Evolutionary conservation across 1,140 invertebrate genomes (phyloP), one percentile per base, ranked within the genome.

Genomic region (Procambarus virginalis): DNA sequence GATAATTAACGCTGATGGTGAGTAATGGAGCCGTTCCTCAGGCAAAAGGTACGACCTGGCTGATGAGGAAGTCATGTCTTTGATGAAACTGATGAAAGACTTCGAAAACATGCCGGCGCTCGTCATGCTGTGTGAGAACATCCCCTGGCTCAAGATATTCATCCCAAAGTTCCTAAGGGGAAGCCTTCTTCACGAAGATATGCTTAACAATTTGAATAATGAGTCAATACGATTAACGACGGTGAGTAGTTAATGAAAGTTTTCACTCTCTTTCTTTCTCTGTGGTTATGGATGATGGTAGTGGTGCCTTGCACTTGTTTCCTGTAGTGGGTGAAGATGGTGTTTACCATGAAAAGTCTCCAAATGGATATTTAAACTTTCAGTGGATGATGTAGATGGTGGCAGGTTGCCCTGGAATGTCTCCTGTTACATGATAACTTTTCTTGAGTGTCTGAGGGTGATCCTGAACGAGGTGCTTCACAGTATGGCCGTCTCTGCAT

Each of bases 151-250:
- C 0, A 34, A 9, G 17, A 83, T 60, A 17, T n/a, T 83, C 1
- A 20, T 83, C 45, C 81, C 81, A 17, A 14, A 17, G 20, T 83
- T 64, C 81, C 0, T 83, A 68, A 83, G 12, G 81, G 60, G 46
- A 2, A 83, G 17, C 9, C 20, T 22, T 45, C 76, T 48, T 17
- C 17, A 22, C 12, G 10, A 20, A 10, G 12, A 10, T 77, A 20
- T 22, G 10, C 3, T 17, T 78, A 20, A 6, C 4, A 3, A 20
- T 22, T 45, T 8, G 3, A 34, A 8, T 12, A 20, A 10, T 9
- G n/a, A 20, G 14, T 8, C 6, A 22, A 78, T 20, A 17, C 6
- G 3, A 5, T 20, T 17, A 6, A 78, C 5, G n/a, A 34, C 1
- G 3, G 3, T 48, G 46, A 3, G 76, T 78, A 14, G n/a, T 5